Evolutionary conservation across 2,888 invertebrate genomes (phyloP).

Genomic region (Drosophila quasianomalipes): DNA sequence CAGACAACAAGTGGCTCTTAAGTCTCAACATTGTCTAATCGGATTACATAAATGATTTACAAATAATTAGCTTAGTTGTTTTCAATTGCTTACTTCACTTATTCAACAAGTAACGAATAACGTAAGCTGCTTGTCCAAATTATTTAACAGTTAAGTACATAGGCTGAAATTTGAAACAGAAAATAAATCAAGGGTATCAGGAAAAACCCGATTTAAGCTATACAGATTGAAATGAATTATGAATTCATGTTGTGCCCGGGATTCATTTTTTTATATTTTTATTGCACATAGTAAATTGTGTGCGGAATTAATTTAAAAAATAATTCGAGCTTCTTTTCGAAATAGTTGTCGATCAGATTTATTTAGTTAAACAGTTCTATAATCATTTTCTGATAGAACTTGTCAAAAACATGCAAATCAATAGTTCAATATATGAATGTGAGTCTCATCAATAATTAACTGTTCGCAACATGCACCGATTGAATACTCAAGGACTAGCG

Average conservation of each 20-base stretch:
- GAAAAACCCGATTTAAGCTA: not conserved
- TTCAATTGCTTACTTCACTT: not conserved
- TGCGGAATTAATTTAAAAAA: not conserved
- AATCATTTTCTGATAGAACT: not conserved
- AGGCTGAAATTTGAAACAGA: not conserved
- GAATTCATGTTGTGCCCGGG: not conserved
- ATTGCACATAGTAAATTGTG: not conserved
- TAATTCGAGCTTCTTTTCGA: not conserved
- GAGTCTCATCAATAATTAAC: not conserved
- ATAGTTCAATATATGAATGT: not conserved
- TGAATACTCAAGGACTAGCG: slow-evolving; percentile 5
- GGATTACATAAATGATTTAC: not conserved
- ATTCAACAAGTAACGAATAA: slow-evolving; percentile 1
- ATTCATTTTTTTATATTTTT: not conserved
- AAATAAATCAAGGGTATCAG: not conserved
- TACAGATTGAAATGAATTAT: not conserved
- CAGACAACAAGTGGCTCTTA: not conserved
- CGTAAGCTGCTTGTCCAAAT: not conserved
- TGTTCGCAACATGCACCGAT: not conserved
- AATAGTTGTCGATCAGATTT: not conserved
- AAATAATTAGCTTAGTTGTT: not conserved
- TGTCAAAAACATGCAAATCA: not conserved
- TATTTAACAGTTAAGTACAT: not conserved
- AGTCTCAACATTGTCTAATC: not conserved
- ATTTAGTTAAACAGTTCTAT: not conserved